phyloP scores from a whole-genome alignment of 2,888 invertebrate genomes.

The Mythimna pallens region DNA sequence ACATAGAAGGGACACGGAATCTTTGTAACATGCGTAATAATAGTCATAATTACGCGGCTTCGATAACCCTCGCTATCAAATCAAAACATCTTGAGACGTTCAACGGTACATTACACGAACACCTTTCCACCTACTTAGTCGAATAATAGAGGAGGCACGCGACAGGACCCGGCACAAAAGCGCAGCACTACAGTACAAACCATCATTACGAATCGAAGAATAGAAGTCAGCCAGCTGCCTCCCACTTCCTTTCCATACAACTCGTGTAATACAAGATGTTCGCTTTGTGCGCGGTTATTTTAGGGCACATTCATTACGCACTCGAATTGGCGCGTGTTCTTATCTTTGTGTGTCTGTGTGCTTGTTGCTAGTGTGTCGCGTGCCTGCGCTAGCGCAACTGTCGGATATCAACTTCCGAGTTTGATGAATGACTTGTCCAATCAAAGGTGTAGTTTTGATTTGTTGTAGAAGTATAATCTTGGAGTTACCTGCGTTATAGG shows the following conservation, averaged over 20 bases:
- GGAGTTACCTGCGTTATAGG: too few relatives aligned
- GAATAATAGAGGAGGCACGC: constrained; percentile 84
- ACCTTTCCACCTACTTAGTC: constrained; percentile 88
- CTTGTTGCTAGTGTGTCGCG: constrained; percentile 68
- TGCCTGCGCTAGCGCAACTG: constrained; percentile 48
- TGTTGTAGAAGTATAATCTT: not conserved
- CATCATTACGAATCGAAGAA: constrained; percentile 87
- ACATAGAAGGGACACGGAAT: constrained; percentile 4
- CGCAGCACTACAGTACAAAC: constrained; percentile 81
- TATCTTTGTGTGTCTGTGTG: constrained; percentile 80
- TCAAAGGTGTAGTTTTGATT: not conserved
- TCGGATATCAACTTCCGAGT: constrained; percentile 36
- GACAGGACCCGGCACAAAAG: constrained; percentile 87
- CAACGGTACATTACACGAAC: constrained; percentile 84
- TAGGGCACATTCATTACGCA: constrained; percentile 87
- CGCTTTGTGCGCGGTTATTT: constrained; percentile 85
- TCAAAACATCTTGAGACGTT: constrained; percentile 85
- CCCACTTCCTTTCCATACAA: constrained; percentile 89
- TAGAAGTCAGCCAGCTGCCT: constrained; percentile 88
- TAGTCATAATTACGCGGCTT: constrained; percentile 64
- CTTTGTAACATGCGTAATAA: constrained; percentile 32
- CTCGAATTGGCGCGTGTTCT: constrained; percentile 89
- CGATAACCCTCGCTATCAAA: constrained; percentile 71
- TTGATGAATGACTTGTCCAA: not conserved
- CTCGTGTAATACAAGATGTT: constrained; percentile 88